phyloP scores from a whole-genome alignment of 2,797 vertebrate species.

The Rhinella marina region DNA sequence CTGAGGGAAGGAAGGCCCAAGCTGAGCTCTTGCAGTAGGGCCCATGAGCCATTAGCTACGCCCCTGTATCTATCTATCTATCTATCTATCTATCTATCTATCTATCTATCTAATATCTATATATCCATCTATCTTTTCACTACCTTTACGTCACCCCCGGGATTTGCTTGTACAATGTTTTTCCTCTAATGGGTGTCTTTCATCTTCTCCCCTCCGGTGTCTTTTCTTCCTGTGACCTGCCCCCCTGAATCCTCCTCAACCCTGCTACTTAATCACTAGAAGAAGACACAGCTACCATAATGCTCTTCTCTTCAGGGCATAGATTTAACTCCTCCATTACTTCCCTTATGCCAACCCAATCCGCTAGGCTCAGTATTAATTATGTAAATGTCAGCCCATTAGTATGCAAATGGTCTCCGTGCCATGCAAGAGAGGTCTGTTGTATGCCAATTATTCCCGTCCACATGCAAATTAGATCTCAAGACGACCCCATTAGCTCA shows the following conservation, averaged over 20 bases:
- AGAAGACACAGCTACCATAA: not conserved
- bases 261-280: not conserved
- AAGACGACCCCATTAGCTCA: slow-evolving; percentile 56
- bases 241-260: not conserved
- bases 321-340: slow-evolving; percentile 26
- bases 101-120: no score
- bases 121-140: no score
- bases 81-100: not conserved
- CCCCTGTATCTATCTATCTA: not conserved
- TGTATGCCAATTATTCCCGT: slow-evolving; percentile 58
- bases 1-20: no score
- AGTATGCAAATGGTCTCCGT: slow-evolving; percentile 58
- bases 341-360: not conserved
- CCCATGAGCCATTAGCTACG: not conserved
- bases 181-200: not conserved
- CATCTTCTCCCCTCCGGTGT: not conserved
- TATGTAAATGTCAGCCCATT: slow-evolving; percentile 52
- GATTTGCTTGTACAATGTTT: not conserved
- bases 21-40: no score
- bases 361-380: slow-evolving; percentile 37
- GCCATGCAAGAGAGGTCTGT: slow-evolving; percentile 48
- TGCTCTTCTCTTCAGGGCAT: not conserved
- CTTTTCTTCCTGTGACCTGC: not conserved
- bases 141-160: not conserved
- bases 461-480: slow-evolving; percentile 60